Evolutionary conservation across 2,888 invertebrate species (phyloP), one percentile per base, ranked within the genome.

Genomic region (Girardia tigrina): DNA sequence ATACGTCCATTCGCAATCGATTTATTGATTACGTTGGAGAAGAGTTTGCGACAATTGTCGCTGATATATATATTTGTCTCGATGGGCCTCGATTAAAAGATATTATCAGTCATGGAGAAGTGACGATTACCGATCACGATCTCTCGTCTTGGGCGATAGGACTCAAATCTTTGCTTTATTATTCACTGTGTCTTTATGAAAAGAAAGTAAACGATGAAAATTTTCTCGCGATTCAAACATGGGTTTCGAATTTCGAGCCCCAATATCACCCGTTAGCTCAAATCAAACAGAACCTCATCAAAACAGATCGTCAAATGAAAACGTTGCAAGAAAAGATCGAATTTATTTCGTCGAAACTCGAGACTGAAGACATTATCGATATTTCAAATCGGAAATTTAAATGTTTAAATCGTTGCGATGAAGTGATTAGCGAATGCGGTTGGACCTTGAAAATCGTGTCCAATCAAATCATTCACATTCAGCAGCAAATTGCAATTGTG

Each of bases 391-490:
- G 16, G 16, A 36, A 36, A 16, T 36, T 36, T 8, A 36, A 12
- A 12, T 12, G 8, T 16, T 16, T 36, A 36, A 12, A 12, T 36
- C 36, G 36, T 12, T 8, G 16, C 36, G 16, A 36, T 36, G 12
- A 36, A 36, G 16, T 36, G 8, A 16, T 36, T 36, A 36, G 12
- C 16, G 36, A 36, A 16, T 36, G 36, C 36, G 56, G 56, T 20
- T 56, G n/a, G n/a, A 56, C 56, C 56, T 56, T 56, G n/a, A 56
- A 56, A 16, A 56, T 56, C n/a, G 23, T 56, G 23, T 6, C 8
- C 56, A 56, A 56, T 56, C 56, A 56, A 56, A 56, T 56, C 23
- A 23, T 56, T 56, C 56, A 56, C 23, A 56, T 56, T 56, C 56
- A 56, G 23, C 20, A 56, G 4, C 56, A 56, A 56, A 56, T 56